Evolutionary conservation across 2,113 vertebrate genomes (phyloP).

Genomic region (Emydura subglobosa): DNA sequence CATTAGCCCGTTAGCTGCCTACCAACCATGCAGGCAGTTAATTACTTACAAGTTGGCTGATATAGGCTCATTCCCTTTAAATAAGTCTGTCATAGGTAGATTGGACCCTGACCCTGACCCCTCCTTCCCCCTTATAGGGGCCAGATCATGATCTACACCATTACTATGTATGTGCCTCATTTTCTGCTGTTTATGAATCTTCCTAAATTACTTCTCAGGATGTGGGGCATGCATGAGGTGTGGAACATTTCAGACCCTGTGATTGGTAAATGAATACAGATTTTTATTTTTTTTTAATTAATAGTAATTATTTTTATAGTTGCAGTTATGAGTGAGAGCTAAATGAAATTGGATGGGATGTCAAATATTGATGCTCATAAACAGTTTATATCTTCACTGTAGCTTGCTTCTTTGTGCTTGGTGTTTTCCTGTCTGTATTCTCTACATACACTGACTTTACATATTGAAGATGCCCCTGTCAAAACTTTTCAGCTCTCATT

Average conservation of each 20-base stretch:
- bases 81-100: too few relatives aligned
- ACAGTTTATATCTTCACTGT: not conserved
- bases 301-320: not conserved
- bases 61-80: too few relatives aligned
- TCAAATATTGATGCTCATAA: not conserved
- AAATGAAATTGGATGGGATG: not conserved
- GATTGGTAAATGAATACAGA: not conserved
- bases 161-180: not conserved
- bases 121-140: too few relatives aligned
- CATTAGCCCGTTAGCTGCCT: too few relatives aligned
- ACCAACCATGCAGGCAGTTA: too few relatives aligned
- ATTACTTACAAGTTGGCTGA: too few relatives aligned
- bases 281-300: not conserved
- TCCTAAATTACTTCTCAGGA: not conserved
- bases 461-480: not conserved
- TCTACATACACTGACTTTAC: not conserved
- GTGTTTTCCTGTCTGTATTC: not conserved
- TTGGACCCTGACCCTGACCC: too few relatives aligned
- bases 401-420: not conserved
- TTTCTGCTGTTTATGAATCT: not conserved
- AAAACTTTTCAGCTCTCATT: conserved; percentile 1
- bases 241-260: not conserved
- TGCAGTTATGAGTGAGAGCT: not conserved
- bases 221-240: too few relatives aligned
- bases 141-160: not conserved